A percentile compares a stretch with the other conserved stretches of the same genome.
Evolutionary conservation across 2,888 invertebrate species (phyloP).

Genomic region (Brachypalpus laphriformis): DNA sequence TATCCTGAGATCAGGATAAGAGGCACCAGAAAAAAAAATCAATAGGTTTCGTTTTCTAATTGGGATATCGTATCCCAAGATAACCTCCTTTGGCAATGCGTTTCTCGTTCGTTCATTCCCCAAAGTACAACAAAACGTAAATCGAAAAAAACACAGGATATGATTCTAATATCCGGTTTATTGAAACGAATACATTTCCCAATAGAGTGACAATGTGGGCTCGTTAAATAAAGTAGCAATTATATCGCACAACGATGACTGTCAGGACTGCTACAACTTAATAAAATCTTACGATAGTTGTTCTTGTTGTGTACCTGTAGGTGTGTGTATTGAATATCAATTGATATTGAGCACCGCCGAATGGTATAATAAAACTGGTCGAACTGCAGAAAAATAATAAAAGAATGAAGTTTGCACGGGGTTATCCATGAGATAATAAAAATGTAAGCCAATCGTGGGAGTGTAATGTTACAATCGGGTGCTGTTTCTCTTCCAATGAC

Average conservation of each 20-base stretch:
- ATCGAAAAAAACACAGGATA: background rate
- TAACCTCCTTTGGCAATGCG: constrained; percentile 1
- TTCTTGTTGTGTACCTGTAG: constrained; percentile 1
- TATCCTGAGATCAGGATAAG: constrained; percentile 20
- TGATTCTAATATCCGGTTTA: constrained; percentile 5
- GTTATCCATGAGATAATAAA: constrained; percentile 3
- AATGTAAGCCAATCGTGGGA: background rate
- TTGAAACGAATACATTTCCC: constrained; percentile 9
- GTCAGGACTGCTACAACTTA: constrained; percentile 24
- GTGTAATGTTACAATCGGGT: background rate
- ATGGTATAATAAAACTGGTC: background rate
- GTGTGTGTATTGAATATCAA: background rate
- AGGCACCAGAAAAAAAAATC: background rate
- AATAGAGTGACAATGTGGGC: constrained; percentile 27
- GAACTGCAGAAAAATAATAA: background rate
- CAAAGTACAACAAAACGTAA: constrained; percentile 15
- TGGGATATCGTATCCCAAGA: constrained; percentile 14
- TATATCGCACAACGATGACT: background rate
- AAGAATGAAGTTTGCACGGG: background rate
- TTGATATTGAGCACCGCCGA: constrained; percentile 1
- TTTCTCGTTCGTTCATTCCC: background rate
- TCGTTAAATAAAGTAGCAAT: constrained; percentile 46
- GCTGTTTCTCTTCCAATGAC: background rate
- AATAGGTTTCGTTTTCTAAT: constrained; percentile 18
- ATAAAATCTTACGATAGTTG: constrained; percentile 38